Evolutionary conservation across 2,888 invertebrate species (phyloP).

Genomic region (Stenoptilia bipunctidactyla): DNA sequence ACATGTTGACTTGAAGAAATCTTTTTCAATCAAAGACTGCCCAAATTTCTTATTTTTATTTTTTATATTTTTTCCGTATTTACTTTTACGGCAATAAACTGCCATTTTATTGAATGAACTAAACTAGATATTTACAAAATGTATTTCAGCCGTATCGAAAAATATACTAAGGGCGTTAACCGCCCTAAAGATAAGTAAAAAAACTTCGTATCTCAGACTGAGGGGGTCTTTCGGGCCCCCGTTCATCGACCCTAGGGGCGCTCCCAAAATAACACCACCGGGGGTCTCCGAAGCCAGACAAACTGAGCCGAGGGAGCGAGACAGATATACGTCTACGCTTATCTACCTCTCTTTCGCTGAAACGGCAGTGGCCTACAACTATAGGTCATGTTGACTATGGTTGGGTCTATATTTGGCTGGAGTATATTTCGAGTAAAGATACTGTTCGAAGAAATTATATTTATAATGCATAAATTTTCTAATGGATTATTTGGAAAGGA

Average conservation of each 20-base stretch:
- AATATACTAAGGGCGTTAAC: conserved; percentile 15
- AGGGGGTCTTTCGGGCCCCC: conserved; percentile 22
- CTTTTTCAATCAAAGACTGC: too few species aligned
- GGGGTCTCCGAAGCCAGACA: conserved; percentile 23
- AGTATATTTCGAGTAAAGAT: conserved; percentile 18
- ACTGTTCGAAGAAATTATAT: conserved; percentile 8
- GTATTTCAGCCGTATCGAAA: neutral
- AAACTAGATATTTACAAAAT: too few species aligned
- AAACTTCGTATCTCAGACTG: conserved; percentile 18
- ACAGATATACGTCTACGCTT: neutral
- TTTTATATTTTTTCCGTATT: too few species aligned
- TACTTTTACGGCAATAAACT: too few species aligned
- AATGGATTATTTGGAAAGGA: too few species aligned
- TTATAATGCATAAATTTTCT: too few species aligned
- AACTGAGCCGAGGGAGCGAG: neutral
- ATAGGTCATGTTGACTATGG: neutral
- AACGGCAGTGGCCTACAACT: neutral
- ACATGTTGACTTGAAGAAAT: too few species aligned
- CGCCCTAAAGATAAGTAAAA: conserved; percentile 21
- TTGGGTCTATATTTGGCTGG: conserved; percentile 1
- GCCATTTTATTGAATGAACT: too few species aligned
- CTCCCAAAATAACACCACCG: conserved; percentile 34
- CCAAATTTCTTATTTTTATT: too few species aligned
- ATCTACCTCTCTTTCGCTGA: neutral
- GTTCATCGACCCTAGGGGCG: conserved; percentile 37